phyloP scores from a whole-genome alignment of 2,888 invertebrate genomes.

The Cerastis rubricosa region DNA sequence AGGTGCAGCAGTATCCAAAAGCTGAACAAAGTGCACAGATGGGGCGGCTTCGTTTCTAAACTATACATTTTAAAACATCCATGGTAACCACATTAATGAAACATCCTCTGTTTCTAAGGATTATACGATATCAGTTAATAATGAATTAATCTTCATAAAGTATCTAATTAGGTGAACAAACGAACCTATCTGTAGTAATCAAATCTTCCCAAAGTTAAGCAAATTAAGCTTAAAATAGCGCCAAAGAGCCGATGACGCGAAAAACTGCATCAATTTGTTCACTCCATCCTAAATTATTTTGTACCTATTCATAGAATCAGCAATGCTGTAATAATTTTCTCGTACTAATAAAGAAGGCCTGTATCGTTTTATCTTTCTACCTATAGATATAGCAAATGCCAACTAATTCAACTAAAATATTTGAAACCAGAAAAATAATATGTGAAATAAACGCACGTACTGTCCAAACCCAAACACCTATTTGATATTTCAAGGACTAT shows the following conservation, averaged over 20 bases:
- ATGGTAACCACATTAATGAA: no score
- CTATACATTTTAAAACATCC: no score
- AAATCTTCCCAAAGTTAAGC: neutral
- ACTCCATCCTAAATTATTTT: neutral
- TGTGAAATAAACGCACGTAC: constrained; percentile 71
- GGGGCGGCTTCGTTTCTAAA: no score
- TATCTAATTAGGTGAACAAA: neutral
- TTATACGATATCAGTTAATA: neutral
- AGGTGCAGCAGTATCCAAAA: neutral
- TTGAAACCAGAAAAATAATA: constrained; percentile 32
- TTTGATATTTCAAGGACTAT: constrained; percentile 72
- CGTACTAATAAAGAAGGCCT: no score
- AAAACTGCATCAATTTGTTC: neutral
- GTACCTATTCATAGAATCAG: no score
- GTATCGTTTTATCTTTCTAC: no score
- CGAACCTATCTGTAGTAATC: neutral
- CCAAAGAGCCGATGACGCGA: neutral
- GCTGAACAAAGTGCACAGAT: neutral
- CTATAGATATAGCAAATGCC: neutral
- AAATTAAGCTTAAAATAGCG: neutral
- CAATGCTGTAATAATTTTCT: no score
- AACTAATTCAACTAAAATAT: constrained; percentile 18
- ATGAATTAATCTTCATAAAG: neutral
- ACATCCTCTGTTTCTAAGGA: neutral
- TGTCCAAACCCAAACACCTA: constrained; percentile 67